Evolutionary conservation across 1,140 invertebrate species (phyloP).

Genomic region (Caerostris extrusa): DNA sequence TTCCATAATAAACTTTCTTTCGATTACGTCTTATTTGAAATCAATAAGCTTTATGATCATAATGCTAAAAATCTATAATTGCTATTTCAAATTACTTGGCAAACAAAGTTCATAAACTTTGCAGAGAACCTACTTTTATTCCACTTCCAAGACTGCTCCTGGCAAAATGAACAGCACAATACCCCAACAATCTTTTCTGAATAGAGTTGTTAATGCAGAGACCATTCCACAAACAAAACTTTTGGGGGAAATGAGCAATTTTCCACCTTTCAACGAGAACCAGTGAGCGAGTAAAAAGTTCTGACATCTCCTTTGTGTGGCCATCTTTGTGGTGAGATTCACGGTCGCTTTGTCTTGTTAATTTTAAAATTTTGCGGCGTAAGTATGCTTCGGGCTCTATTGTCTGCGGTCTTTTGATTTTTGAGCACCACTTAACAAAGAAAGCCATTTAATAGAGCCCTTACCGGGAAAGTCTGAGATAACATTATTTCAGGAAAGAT

Average conservation of each 20-base stretch:
- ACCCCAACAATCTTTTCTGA: background rate
- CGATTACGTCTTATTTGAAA: too few species aligned
- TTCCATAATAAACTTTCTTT: too few species aligned
- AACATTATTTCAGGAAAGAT: background rate
- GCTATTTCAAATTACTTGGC: background rate
- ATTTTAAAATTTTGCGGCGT: constrained; percentile 35
- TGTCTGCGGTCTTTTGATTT: constrained; percentile 23
- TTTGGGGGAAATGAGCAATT: background rate
- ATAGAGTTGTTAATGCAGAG: background rate
- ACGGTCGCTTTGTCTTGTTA: background rate
- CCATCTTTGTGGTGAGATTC: background rate
- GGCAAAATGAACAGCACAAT: background rate
- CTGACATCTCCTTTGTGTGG: constrained; percentile 4
- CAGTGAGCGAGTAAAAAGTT: background rate
- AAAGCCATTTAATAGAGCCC: background rate
- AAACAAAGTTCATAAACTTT: background rate
- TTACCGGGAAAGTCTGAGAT: background rate
- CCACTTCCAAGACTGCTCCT: background rate
- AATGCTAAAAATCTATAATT: background rate
- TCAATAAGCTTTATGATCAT: too few species aligned
- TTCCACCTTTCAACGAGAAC: background rate
- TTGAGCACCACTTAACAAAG: constrained; percentile 31
- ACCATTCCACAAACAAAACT: background rate
- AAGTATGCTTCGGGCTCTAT: background rate
- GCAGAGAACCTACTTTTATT: background rate